Percentiles rank a stretch among this genome's conserved stretches.
Evolutionary conservation across 2,113 vertebrate species (phyloP).

Genomic region (Passer domesticus): DNA sequence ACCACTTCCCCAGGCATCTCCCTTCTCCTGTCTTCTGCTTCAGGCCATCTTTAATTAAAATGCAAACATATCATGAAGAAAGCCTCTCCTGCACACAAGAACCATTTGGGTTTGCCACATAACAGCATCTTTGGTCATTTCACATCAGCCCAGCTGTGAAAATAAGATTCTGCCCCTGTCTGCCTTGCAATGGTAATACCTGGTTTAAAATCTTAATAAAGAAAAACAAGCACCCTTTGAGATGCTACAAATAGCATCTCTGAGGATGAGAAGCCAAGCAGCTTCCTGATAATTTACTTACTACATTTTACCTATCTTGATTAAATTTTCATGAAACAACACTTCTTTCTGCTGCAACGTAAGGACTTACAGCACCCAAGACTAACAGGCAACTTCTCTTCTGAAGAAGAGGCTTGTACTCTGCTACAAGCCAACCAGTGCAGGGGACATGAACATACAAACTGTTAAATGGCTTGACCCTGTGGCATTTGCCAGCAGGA

Average conservation of each 20-base stretch:
- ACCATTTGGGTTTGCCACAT: neutral
- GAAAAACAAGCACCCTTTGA: neutral
- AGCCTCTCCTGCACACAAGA: neutral
- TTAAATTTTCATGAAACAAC: neutral
- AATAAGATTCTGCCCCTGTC: neutral
- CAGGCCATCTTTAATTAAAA: neutral
- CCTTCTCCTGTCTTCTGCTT: neutral
- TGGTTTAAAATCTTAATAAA: neutral
- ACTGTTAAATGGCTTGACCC: neutral
- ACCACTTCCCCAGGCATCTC: neutral
- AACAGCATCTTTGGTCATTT: neutral
- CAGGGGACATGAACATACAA: neutral
- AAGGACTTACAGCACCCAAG: neutral
- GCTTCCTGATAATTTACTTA: neutral
- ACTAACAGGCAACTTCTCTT: neutral
- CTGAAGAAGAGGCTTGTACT: neutral
- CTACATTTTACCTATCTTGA: neutral
- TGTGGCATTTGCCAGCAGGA: neutral
- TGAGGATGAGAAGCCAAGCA: neutral
- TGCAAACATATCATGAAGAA: accelerated
- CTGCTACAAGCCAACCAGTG: neutral
- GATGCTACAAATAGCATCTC: neutral
- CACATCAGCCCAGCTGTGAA: neutral
- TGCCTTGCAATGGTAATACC: neutral
- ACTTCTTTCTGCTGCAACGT: neutral